Evolutionary conservation across 2,797 vertebrate species (phyloP), one percentile per base, ranked within the genome.

Genomic region (Acanthiza pusilla): DNA sequence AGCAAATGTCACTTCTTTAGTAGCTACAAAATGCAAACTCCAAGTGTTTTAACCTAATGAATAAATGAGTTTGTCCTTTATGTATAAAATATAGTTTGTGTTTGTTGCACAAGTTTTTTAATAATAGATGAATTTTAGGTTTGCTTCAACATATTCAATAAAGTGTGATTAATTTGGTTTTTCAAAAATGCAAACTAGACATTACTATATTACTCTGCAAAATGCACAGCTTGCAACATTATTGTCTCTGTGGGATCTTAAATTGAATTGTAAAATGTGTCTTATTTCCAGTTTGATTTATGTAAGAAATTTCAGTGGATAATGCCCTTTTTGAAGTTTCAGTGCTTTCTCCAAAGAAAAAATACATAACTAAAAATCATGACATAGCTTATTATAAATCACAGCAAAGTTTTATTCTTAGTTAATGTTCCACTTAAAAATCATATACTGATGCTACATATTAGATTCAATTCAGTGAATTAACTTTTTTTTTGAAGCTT

Each of bases 121-220:
- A 98, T 98, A 98, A 98, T 98, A 98, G 97, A 98, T 98, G 98
- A 98, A 98, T 98, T 98, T 98, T 97, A 98, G 97, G 97, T 98
- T 98, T 98, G 96, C 95, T 97, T 96, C 96, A 98, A 98, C 85
- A 77, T 98, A 98, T 97, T 98, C 98, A 98, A 98, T 98, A 98
- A 98, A 98, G 98, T 98, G 98, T 98, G 98, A 98, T 98, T 98
- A 98, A 98, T 98, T 98, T 98, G 97, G 98, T 98, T 98, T 98
- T 98, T 98, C 97, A 98, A 98, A 98, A 98, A 98, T 98, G 98
- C 98, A 98, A 98, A 98, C 98, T 98, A 98, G 98, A 98, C 98
- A 98, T 98, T 98, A 98, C 98, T 98, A 97, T 97, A 98, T 98
- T 98, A 98, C 98, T 98, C 97, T 97, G 97, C 94, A 98, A 98